A percentile compares a stretch with the other conserved stretches of the same genome.
phyloP scores from a whole-genome alignment of 1,140 invertebrate species.

The Eriocheir sinensis region DNA sequence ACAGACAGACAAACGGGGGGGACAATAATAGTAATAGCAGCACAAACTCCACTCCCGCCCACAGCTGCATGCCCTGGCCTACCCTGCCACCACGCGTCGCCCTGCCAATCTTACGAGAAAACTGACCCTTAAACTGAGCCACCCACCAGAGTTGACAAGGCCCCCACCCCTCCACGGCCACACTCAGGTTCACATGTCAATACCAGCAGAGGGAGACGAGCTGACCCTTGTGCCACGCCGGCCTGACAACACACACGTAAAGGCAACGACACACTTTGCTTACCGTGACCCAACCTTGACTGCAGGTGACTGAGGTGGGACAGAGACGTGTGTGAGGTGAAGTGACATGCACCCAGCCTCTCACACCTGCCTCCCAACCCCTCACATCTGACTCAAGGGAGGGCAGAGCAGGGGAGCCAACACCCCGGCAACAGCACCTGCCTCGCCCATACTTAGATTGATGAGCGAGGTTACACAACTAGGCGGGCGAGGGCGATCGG shows the following conservation, averaged over 20 bases:
- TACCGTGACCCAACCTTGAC: neutral
- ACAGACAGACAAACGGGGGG: too few relatives aligned
- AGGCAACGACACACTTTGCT: neutral
- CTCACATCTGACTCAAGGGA: neutral
- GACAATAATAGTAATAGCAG: too few relatives aligned
- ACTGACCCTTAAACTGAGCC: too few relatives aligned
- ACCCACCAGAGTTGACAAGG: too few relatives aligned
- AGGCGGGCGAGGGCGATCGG: neutral
- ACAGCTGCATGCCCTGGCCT: neutral
- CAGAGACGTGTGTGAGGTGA: too few relatives aligned
- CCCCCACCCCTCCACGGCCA: neutral
- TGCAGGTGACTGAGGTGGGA: neutral
- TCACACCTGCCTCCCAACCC: neutral
- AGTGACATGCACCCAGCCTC: neutral
- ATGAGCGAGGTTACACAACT: neutral
- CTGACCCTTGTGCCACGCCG: neutral
- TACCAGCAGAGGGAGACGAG: neutral
- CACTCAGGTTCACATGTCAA: neutral
- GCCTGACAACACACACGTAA: too few relatives aligned
- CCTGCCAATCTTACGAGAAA: neutral
- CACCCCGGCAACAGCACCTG: neutral
- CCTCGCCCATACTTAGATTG: neutral
- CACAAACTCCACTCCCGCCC: too few relatives aligned
- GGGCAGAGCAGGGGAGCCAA: neutral
- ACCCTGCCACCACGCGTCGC: neutral